These are phyloP conservation scores for Hipparchia sbordonii DNA, from an alignment of 2,888 invertebrate species.

Conservation along the genomic window DNA sequence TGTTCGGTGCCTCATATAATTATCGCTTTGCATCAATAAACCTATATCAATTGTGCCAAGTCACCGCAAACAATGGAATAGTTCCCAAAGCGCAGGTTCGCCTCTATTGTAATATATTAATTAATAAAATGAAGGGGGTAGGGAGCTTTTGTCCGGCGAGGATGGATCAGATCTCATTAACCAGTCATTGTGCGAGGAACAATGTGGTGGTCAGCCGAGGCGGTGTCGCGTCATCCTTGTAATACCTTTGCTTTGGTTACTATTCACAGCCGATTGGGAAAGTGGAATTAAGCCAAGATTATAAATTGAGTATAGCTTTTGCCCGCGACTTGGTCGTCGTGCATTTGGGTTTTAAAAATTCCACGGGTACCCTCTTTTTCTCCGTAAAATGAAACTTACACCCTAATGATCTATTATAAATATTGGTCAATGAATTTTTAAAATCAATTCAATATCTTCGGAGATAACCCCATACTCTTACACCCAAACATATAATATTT, in stretches of 20 bases:
- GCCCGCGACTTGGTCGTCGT: too few relatives aligned
- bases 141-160: conserved; percentile 73
- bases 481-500: too few relatives aligned
- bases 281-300: conserved; percentile 3
- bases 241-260: conserved; percentile 35
- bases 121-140: conserved; percentile 79
- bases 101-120: conserved; percentile 81
- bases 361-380: too few relatives aligned
- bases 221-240: conserved; percentile 61
- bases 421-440: too few relatives aligned
- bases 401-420: too few relatives aligned
- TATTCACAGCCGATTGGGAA: conserved; percentile 15
- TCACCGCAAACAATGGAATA: conserved; percentile 73
- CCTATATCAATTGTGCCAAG: conserved; percentile 58
- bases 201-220: conserved; percentile 57
- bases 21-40: conserved; percentile 44
- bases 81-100: conserved; percentile 73
- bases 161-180: conserved; percentile 82
- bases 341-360: too few relatives aligned
- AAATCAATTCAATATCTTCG: too few relatives aligned
- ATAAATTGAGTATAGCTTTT: too few relatives aligned
- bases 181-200: conserved; percentile 78
- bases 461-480: too few relatives aligned
- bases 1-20: conserved; percentile 26
- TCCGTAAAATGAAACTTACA: too few relatives aligned